Evolutionary conservation across 2,888 invertebrate species (phyloP), one percentile per base, ranked within the genome.

Genomic region (Choristoneura rosaceana): DNA sequence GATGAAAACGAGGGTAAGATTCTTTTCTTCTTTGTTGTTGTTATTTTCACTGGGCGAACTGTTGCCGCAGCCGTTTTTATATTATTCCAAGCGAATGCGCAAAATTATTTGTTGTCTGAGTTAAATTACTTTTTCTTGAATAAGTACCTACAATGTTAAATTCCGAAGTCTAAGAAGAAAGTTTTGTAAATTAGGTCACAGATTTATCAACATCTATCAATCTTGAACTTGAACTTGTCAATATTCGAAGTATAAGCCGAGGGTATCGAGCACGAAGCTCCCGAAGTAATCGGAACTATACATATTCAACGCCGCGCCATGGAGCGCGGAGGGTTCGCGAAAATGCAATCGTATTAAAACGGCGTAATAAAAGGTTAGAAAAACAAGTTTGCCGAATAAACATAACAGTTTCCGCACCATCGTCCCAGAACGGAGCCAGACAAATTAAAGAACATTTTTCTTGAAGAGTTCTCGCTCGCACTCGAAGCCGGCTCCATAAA

Each of bases 391-490:
- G 81, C 78, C 80, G 84, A 87, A 90, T 90, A 93, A 92, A 90
- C 88, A 90, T 91, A 92, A 91, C 90, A 88, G 87, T 92, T 89
- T 90, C 88, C 85, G 88, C 83, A 88, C 90, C 89, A 92, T 91
- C 90, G 89, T 89, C 84, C 87, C 82, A 78, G 83, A 89, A 83
- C 84, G 84, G 82, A 79, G 82, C 82, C 86, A 88, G 90, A 93
- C 90, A 92, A 93, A 93, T 93, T 93, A 91, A 91, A 90, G 88
- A 89, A 85, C 87, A 90, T 93, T 93, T 93, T 93, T 92, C 89
- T 88, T 80, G 80, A 77, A 80, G 81, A 83, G 84, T 87, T 83
- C 85, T 85, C 85, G 81, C 84, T 85, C 82, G 83, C 86, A 85
- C 88, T 84, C 86, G 85, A 82, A 84, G 84, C 55, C 78, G 83